These are phyloP conservation scores for Neotoma lepida DNA, from an alignment of 2,113 vertebrate genomes.

Conservation along the genomic window DNA sequence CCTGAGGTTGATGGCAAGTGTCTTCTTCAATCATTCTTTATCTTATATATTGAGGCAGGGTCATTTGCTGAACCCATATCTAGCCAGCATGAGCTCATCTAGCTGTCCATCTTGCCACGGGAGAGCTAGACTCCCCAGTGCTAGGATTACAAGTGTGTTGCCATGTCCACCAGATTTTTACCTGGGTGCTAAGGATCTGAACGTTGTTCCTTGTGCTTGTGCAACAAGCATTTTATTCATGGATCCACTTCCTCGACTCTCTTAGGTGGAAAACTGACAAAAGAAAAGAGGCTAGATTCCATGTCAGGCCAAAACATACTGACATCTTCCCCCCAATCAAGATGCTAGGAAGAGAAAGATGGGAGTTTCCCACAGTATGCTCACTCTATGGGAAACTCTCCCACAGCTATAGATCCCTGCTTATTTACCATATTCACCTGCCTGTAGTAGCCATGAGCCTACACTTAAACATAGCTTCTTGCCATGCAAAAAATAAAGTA, in stretches of 20 bases:
- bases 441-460: background rate
- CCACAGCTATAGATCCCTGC: background rate
- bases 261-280: constrained; percentile 1
- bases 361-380: background rate
- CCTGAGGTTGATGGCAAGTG: background rate
- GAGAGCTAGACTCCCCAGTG: too few species aligned
- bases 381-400: background rate
- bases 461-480: constrained; percentile 11
- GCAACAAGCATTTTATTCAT: background rate
- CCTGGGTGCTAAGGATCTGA: background rate
- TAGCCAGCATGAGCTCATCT: background rate
- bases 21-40: background rate
- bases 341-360: background rate
- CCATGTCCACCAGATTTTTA: background rate
- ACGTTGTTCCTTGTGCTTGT: background rate
- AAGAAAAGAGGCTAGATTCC: background rate
- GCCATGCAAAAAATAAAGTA: background rate
- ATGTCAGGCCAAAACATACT: background rate
- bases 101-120: background rate
- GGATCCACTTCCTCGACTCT: background rate
- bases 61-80: background rate
- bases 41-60: background rate
- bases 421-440: background rate
- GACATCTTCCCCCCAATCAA: background rate
- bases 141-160: background rate